Conservation (phyloP, 2,113 vertebrate species). For the Edolisoma coerulescens region DNA sequence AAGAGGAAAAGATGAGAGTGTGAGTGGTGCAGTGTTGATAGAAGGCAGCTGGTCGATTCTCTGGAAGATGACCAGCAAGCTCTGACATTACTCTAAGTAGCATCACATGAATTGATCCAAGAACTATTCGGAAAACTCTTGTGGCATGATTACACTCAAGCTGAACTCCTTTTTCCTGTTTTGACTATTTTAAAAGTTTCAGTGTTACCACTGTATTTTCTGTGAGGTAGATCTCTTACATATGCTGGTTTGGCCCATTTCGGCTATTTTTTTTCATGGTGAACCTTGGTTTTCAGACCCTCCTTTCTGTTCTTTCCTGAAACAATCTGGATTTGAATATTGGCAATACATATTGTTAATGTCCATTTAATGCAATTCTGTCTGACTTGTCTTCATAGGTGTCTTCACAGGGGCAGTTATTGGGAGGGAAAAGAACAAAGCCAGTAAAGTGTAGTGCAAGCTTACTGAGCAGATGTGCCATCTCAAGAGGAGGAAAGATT, state of each 20-base stretch:
- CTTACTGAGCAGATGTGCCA: background rate
- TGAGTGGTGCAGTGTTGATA: background rate
- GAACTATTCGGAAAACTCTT: constrained; percentile 11
- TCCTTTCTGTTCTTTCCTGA: background rate
- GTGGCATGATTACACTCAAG: constrained; percentile 24
- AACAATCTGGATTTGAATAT: background rate
- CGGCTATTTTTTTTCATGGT: background rate
- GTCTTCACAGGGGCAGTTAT: background rate
- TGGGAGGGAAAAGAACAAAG: background rate
- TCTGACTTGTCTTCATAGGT: constrained; percentile 2
- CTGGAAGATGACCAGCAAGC: background rate
- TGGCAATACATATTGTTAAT: background rate
- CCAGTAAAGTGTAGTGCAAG: background rate
- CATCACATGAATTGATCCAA: constrained; percentile 25
- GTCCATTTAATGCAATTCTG: background rate
- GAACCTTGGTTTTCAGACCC: background rate
- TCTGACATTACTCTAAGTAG: constrained; percentile 42
- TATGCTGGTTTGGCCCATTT: background rate
- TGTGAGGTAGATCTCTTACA: background rate
- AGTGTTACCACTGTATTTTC: constrained; percentile 18
- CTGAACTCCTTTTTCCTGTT: constrained; percentile 52
- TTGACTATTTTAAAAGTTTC: constrained; percentile 44
- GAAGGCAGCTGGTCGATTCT: constrained; percentile 35
- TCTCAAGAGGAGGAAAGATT: background rate
- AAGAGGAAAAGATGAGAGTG: background rate